Evolutionary conservation across 2,888 invertebrate genomes (phyloP), one percentile per base, ranked within the genome.

Genomic region (Stenodema calcarata): DNA sequence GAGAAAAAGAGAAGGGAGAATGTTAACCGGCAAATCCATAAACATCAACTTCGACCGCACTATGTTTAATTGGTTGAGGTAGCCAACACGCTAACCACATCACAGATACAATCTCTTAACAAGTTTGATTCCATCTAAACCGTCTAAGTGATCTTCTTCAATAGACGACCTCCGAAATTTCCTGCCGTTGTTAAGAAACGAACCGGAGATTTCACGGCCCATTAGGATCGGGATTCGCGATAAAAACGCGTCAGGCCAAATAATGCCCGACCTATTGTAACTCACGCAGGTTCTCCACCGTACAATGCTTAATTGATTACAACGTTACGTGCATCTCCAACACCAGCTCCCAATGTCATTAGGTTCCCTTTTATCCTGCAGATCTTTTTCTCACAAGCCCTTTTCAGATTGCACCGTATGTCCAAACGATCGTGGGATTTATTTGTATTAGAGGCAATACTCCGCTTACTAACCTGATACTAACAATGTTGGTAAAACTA

Each of bases 301-400:
- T 35, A 41, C 73, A 73, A 73, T 73, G 73, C 73, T 35, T 73
- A 73, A 73, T 73, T 73, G 73, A 73, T 73, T 73, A 35, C 73
- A 30, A 73, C 41, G 35, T 73, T 73, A 73, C 73, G 73, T 30
- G 73, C 35, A 35, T 14, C 35, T 35, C 14, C 73, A 23, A 12
- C 62, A 7, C 73, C 7, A 73, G 28, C 30, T 35, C 73, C 35
- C 30, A 41, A 41, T 41, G 73, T 73, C 73, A 73, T 73, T 73
- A 73, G 73, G 35, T 18, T 35, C 73, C 41, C 73, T 18, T 73
- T 30, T 73, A 73, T 73, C 73, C 73, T 0, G 14, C 73, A 16
- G 41, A 73, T 73, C 73, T 73, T 18, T 35, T 73, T 73, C 73
- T 41, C 73, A 41, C 73, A 73, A 73, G 41, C 73, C 35, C 73